A percentile compares a stretch with the other conserved stretches of the same genome.
Conservation (phyloP, 2,888 invertebrate species). For the Lydus trimaculatus region DNA sequence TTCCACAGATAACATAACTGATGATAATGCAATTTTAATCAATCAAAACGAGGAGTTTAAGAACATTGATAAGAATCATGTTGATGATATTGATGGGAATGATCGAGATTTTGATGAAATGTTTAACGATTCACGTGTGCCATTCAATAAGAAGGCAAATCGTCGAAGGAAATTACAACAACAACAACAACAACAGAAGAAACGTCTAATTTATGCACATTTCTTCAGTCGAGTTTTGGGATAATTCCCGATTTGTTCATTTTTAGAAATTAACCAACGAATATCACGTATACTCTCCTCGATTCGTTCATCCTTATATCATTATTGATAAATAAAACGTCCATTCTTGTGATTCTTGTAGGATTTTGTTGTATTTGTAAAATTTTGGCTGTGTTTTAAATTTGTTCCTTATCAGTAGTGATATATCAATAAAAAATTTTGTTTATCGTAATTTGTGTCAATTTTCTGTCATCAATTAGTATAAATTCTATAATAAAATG, state of each 20-base stretch:
- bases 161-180: slow-evolving; percentile 60
- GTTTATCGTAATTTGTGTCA: no score
- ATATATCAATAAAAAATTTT: not conserved
- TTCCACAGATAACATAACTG: slow-evolving; percentile 55
- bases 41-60: slow-evolving; percentile 20
- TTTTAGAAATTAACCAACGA: not conserved
- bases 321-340: not conserved
- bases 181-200: slow-evolving; percentile 59
- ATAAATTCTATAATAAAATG: slow-evolving; percentile 58
- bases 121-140: slow-evolving; percentile 42
- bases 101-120: slow-evolving; percentile 27
- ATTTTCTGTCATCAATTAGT: not conserved
- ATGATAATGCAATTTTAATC: slow-evolving; percentile 55
- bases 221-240: slow-evolving; percentile 65
- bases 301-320: no score
- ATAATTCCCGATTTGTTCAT: not conserved
- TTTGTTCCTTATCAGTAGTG: not conserved
- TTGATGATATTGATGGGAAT: slow-evolving; percentile 29
- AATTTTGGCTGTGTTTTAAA: not conserved
- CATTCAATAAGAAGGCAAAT: slow-evolving; percentile 58
- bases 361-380: not conserved
- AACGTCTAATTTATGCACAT: slow-evolving; percentile 64
- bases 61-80: slow-evolving; percentile 10
- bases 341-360: slow-evolving; percentile 1
- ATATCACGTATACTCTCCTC: not conserved